Percentiles rank a stretch among this genome's conserved stretches.
phyloP scores from a whole-genome alignment of 1,140 invertebrate genomes.

The Zaprionus camerounensis region DNA sequence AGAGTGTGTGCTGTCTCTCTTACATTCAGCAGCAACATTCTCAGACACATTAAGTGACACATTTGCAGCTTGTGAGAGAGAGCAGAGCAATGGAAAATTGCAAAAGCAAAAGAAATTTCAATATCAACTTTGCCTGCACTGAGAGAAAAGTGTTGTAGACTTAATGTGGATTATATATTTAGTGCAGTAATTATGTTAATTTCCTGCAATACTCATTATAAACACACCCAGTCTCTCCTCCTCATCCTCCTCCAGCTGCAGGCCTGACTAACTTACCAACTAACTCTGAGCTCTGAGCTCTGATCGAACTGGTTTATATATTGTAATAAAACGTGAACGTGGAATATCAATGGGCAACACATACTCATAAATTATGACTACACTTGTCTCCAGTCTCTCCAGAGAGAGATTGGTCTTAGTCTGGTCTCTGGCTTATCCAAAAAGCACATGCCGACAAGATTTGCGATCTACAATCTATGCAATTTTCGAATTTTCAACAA shows the following conservation, averaged over 20 bases:
- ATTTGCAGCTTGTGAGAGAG: neutral
- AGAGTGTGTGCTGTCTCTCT: constrained; percentile 11
- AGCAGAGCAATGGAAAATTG: neutral
- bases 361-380: constrained; percentile 57
- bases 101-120: neutral
- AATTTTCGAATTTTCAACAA: constrained; percentile 3
- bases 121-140: neutral
- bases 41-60: constrained; percentile 19
- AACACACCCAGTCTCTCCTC: neutral
- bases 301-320: constrained; percentile 26
- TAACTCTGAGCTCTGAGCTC: neutral
- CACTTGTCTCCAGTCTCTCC: constrained; percentile 48
- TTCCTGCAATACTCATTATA: neutral
- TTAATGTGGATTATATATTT: neutral
- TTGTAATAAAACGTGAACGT: constrained; percentile 10
- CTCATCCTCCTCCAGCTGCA: neutral
- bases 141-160: neutral
- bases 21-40: neutral
- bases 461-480: constrained; percentile 20
- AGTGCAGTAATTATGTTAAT: neutral
- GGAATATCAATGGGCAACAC: constrained; percentile 42
- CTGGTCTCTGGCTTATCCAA: constrained; percentile 13
- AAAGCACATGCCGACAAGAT: constrained; percentile 46
- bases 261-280: neutral
- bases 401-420: neutral